These are phyloP conservation scores for Setophaga petechia DNA, from an alignment of 2,113 vertebrate species.

Conservation along the genomic window DNA sequence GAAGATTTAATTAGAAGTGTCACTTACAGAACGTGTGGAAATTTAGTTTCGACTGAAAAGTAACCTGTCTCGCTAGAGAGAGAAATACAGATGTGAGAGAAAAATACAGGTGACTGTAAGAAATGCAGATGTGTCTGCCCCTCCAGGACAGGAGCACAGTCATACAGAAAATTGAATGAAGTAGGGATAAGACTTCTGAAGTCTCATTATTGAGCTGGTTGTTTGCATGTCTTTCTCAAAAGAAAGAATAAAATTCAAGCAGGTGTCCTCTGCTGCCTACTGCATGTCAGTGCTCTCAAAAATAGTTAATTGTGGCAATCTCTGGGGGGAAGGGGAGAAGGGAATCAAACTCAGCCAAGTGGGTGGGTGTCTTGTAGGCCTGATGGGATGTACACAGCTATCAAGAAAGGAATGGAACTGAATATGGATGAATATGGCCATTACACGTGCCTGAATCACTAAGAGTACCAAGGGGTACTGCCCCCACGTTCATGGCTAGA, in stretches of 20 bases:
- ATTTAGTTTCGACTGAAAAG: background rate
- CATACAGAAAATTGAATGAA: background rate
- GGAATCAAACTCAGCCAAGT: background rate
- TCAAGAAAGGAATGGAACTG: background rate
- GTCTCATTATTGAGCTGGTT: background rate
- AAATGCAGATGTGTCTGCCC: background rate
- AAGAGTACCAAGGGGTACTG: background rate
- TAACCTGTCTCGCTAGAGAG: background rate
- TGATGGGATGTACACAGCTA: background rate
- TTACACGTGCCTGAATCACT: background rate
- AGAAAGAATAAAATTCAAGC: background rate
- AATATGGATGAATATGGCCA: background rate
- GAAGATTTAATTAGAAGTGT: background rate
- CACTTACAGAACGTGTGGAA: background rate
- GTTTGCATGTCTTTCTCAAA: background rate
- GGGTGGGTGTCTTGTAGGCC: background rate
- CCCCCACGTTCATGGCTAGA: fast-evolving
- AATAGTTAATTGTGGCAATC: background rate
- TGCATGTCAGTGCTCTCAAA: background rate
- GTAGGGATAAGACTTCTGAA: background rate
- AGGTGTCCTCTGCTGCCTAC: background rate
- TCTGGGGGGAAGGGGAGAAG: fast-evolving
- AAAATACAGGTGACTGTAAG: background rate
- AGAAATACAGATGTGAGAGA: background rate
- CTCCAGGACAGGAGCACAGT: background rate